phyloP scores from a whole-genome alignment of 2,797 vertebrate genomes.

The Myotis daubentonii region DNA sequence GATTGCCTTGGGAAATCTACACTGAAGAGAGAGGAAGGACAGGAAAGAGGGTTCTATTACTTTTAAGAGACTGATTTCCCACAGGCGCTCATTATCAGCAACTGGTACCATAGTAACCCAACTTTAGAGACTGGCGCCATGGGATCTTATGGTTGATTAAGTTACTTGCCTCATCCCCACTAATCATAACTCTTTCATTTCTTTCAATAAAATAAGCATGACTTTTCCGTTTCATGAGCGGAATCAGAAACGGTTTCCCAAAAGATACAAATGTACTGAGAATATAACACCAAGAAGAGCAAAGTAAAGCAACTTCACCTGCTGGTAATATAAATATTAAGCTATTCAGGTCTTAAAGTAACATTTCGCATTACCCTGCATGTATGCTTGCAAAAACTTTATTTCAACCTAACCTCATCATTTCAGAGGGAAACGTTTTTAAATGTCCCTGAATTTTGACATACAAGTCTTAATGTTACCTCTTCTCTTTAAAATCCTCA shows the following conservation, averaged over 20 bases:
- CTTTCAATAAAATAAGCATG: background rate
- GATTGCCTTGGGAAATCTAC: background rate
- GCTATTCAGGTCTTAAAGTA: background rate
- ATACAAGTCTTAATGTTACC: background rate
- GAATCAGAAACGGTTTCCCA: background rate
- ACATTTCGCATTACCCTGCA: background rate
- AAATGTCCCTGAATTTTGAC: background rate
- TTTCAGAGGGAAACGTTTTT: background rate
- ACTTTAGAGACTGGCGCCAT: background rate
- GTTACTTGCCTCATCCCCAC: background rate
- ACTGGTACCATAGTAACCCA: background rate
- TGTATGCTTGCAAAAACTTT: background rate
- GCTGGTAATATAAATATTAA: background rate
- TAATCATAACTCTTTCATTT: background rate
- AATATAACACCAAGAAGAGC: background rate
- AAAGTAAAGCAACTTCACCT: background rate
- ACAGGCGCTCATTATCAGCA: background rate
- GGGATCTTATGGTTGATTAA: background rate
- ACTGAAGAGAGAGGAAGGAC: background rate
- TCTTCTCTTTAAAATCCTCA: no score
- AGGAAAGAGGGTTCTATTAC: background rate
- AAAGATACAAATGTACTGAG: background rate
- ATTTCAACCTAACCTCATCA: background rate
- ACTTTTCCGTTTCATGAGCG: background rate
- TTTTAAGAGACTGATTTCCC: background rate